Percentiles rank a stretch among this genome's conserved stretches.
These are phyloP conservation scores for Solea senegalensis DNA, from an alignment of 2,113 vertebrate species.

Conservation along the genomic window DNA sequence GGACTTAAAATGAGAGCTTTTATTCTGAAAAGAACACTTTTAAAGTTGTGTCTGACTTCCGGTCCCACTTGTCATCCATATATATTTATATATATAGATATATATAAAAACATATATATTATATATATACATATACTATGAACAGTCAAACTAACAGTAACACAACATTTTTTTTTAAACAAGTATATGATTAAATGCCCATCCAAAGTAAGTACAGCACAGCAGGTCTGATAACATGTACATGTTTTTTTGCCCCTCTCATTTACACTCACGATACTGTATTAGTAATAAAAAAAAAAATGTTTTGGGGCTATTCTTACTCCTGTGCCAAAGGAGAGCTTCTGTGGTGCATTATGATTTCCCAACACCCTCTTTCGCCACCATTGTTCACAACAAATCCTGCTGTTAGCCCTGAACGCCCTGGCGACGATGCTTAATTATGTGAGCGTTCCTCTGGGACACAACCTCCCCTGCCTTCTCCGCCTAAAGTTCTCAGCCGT, in stretches of 20 bases:
- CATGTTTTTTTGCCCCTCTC: conserved; percentile 15
- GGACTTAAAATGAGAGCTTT: too few relatives aligned
- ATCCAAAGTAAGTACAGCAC: too few relatives aligned
- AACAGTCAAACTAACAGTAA: too few relatives aligned
- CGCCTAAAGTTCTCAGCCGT: conserved; percentile 82
- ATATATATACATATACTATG: too few relatives aligned
- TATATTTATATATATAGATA: too few relatives aligned
- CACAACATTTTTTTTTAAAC: too few relatives aligned
- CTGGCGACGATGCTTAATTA: conserved; percentile 84
- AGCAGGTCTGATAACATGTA: conserved; percentile 7
- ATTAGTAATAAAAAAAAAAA: conserved; percentile 34
- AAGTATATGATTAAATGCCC: too few relatives aligned
- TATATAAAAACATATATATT: too few relatives aligned
- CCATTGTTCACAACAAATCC: conserved; percentile 83
- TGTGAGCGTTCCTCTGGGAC: conserved; percentile 81
- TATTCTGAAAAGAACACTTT: too few relatives aligned
- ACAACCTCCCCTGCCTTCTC: conserved; percentile 75
- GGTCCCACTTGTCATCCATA: too few relatives aligned
- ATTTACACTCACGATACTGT: conserved; percentile 33
- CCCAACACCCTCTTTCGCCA: conserved; percentile 76
- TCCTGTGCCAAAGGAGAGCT: conserved; percentile 62
- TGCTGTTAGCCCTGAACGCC: conserved; percentile 82
- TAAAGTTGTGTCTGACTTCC: too few relatives aligned
- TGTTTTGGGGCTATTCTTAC: conserved; percentile 42
- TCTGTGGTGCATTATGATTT: conserved; percentile 74